These are phyloP conservation scores for Calliphora vomitoria DNA, from an alignment of 2,888 invertebrate species.

Conservation along the genomic window DNA sequence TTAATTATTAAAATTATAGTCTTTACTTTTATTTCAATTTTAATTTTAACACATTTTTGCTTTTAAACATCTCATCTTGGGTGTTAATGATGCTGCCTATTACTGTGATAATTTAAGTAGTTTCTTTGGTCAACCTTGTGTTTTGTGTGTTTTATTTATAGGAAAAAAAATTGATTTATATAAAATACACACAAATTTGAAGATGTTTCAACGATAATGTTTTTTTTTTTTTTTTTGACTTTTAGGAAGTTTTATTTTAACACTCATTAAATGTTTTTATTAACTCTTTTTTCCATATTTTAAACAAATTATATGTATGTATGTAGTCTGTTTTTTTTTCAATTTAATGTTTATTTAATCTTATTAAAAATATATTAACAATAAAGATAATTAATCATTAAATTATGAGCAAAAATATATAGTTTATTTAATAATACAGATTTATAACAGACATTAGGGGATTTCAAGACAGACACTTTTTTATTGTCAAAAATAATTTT, in stretches of 20 bases:
- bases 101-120: not conserved
- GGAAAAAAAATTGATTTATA: not conserved
- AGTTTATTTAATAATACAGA: not conserved
- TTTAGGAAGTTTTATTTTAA: constrained; percentile 8
- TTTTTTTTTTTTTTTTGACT: not conserved
- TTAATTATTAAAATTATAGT: no score
- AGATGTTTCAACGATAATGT: constrained; percentile 5
- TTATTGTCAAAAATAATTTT: no score
- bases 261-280: not conserved
- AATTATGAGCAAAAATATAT: not conserved
- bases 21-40: no score
- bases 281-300: not conserved
- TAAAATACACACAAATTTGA: not conserved
- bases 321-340: not conserved
- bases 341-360: not conserved
- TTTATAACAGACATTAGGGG: not conserved
- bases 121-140: not conserved
- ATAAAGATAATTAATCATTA: constrained; percentile 17
- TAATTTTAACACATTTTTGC: no score
- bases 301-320: not conserved
- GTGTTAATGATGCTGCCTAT: not conserved
- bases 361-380: constrained; percentile 7
- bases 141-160: not conserved
- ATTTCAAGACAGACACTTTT: no score
- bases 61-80: not conserved